Conservation (phyloP, 2,888 invertebrate species). For the Agrilus biguttatus region DNA sequence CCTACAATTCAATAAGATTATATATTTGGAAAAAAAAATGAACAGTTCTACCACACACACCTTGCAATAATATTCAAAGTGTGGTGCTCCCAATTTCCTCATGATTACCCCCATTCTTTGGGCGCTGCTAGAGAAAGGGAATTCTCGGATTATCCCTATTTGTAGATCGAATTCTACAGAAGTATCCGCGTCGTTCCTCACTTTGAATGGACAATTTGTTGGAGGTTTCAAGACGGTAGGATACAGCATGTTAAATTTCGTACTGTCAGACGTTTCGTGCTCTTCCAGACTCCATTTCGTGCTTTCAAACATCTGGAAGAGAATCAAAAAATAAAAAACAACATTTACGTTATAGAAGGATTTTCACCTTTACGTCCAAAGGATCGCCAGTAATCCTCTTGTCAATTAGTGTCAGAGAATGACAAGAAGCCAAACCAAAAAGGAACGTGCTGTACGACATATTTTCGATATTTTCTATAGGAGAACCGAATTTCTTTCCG, state of each 20-base stretch:
- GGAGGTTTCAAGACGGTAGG: slow-evolving; percentile 71
- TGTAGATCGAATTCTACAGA: slow-evolving; percentile 39
- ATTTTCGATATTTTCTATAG: slow-evolving; percentile 33
- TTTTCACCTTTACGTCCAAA: slow-evolving; percentile 65
- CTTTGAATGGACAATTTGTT: slow-evolving; percentile 13
- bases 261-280: slow-evolving; percentile 66
- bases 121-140: slow-evolving; percentile 66
- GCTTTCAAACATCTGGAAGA: slow-evolving; percentile 77
- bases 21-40: slow-evolving; percentile 35
- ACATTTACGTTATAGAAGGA: neutral
- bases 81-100: slow-evolving; percentile 44
- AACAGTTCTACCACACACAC: neutral
- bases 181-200: slow-evolving; percentile 29
- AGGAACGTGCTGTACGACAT: slow-evolving; percentile 29
- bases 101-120: slow-evolving; percentile 86
- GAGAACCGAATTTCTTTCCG: slow-evolving; percentile 32
- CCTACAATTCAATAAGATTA: slow-evolving; percentile 76
- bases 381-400: slow-evolving; percentile 85
- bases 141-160: slow-evolving; percentile 56
- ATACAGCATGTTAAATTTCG: slow-evolving; percentile 74
- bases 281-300: slow-evolving; percentile 87
- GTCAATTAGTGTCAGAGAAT: slow-evolving; percentile 83
- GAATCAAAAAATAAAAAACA: neutral
- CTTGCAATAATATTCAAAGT: slow-evolving; percentile 29
- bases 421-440: slow-evolving; percentile 81